Evolutionary conservation across 2,888 invertebrate species (phyloP).

Genomic region (Microctonus aethiopoides): DNA sequence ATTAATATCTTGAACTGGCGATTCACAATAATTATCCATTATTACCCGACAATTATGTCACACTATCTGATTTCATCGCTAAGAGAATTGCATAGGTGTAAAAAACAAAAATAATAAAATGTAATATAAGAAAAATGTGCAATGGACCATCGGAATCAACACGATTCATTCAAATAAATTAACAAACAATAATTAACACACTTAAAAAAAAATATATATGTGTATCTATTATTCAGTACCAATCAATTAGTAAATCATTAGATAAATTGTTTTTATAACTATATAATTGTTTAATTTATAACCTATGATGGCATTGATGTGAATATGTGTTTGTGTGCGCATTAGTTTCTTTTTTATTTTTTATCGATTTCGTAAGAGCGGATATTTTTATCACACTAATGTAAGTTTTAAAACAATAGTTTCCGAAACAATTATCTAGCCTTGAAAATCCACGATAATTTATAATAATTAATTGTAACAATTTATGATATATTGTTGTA

Average conservation of each 20-base stretch:
- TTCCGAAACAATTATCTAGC: no score
- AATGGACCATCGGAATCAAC: background rate
- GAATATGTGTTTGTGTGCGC: background rate
- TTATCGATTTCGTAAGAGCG: no score
- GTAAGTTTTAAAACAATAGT: no score
- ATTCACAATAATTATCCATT: background rate
- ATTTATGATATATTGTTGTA: background rate
- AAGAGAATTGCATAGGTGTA: no score
- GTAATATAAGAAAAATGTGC: background rate
- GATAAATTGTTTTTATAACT: no score
- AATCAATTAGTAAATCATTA: no score
- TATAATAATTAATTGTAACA: background rate
- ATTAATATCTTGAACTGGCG: no score
- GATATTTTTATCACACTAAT: no score
- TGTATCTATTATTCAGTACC: no score
- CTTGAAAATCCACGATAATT: background rate
- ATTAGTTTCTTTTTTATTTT: background rate
- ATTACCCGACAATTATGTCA: background rate
- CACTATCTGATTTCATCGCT: background rate
- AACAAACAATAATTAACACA: background rate
- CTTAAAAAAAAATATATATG: background rate
- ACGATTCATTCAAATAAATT: background rate
- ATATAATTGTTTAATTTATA: background rate
- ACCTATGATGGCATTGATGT: background rate
- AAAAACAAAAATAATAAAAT: background rate